Percentiles rank a stretch among this genome's conserved stretches.
Evolutionary conservation across 2,113 vertebrate genomes (phyloP).

Genomic region (Cheilinus undulatus): DNA sequence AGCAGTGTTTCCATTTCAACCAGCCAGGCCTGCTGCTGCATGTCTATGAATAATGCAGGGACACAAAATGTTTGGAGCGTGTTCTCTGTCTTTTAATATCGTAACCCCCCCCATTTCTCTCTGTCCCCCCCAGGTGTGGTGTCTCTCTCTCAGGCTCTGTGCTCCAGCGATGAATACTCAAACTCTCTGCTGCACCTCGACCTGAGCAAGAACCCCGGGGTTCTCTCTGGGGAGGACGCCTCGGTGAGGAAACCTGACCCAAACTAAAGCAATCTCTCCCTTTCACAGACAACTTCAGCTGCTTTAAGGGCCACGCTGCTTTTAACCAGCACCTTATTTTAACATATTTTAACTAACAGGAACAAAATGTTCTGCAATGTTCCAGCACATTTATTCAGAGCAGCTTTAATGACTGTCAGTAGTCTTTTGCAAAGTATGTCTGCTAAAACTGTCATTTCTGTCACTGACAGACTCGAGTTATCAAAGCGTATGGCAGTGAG

Average conservation of each 20-base stretch:
- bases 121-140: slow-evolving; percentile 83
- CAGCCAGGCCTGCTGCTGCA: slow-evolving; percentile 51
- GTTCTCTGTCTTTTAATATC: slow-evolving; percentile 53
- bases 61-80: slow-evolving; percentile 62
- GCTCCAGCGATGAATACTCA: slow-evolving; percentile 90
- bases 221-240: slow-evolving; percentile 90
- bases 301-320: neutral
- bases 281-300: slow-evolving; percentile 13
- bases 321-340: too few species aligned
- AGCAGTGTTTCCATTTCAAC: slow-evolving; percentile 38
- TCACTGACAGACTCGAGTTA: too few species aligned
- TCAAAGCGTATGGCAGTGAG: too few species aligned
- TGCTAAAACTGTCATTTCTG: too few species aligned
- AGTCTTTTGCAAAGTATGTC: too few species aligned
- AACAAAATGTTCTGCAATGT: too few species aligned
- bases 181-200: slow-evolving; percentile 92
- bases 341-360: too few species aligned
- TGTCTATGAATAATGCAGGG: slow-evolving; percentile 68
- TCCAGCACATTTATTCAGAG: too few species aligned
- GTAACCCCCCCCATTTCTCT: slow-evolving; percentile 4
- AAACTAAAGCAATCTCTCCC: slow-evolving; percentile 32
- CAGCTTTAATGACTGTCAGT: too few species aligned
- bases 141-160: slow-evolving; percentile 90
- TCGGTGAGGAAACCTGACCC: slow-evolving; percentile 83
- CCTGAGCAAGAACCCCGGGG: slow-evolving; percentile 91